Conservation (phyloP, 2,797 vertebrate species). For the Malurus splendens region DNA sequence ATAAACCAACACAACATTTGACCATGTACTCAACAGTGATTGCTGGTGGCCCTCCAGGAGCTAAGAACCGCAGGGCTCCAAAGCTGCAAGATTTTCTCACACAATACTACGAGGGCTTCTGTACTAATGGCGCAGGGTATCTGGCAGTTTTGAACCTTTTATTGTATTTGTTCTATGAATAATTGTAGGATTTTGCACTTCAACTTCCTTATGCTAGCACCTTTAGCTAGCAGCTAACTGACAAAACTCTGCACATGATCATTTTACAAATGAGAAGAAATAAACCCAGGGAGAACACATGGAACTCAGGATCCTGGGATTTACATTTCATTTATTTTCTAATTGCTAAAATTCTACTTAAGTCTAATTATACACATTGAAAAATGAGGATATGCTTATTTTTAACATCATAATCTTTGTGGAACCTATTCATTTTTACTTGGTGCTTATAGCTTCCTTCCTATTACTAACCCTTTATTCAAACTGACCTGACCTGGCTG, state of each 20-base stretch:
- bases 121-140: not conserved
- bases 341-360: not conserved
- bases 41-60: not conserved
- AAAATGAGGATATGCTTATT: not conserved
- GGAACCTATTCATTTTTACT: not conserved
- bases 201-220: not conserved
- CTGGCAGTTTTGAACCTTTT: not conserved
- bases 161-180: not conserved
- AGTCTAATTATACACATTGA: not conserved
- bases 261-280: not conserved
- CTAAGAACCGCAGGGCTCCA: not conserved
- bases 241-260: not conserved
- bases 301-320: not conserved
- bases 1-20: not conserved
- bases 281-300: not conserved
- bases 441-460: not conserved
- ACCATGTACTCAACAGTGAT: rapidly evolving
- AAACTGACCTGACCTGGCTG: not conserved
- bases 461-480: not conserved
- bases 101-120: not conserved
- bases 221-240: not conserved
- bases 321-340: not conserved
- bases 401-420: not conserved
- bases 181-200: not conserved
- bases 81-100: not conserved